Conservation (phyloP, 35 echinoderm and acorn worm genomes). For the Eucidaris tribuloides region DNA sequence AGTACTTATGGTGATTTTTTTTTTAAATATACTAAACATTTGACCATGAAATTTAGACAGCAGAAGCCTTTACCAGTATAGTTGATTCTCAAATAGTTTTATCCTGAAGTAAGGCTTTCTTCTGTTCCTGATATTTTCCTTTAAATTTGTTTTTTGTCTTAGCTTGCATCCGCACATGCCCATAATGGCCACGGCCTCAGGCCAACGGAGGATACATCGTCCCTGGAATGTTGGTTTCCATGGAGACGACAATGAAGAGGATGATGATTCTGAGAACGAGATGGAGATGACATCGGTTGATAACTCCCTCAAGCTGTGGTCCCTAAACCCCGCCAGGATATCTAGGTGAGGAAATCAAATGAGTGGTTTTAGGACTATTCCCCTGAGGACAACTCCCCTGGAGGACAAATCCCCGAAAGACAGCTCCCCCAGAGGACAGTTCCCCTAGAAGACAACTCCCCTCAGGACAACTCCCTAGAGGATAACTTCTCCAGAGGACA, state of each 20-base stretch:
- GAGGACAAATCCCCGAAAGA: no score
- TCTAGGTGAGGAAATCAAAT: no score
- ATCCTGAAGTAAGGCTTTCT: no score
- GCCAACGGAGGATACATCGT: constrained; percentile 53
- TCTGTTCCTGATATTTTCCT: not conserved
- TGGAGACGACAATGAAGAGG: constrained; percentile 30
- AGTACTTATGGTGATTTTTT: not conserved
- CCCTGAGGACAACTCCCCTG: no score
- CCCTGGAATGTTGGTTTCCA: constrained; percentile 7
- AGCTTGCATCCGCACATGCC: constrained; percentile 70
- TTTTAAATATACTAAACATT: not conserved
- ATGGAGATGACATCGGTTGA: not conserved
- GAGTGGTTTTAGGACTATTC: no score
- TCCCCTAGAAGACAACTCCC: no score
- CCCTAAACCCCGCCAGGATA: no score
- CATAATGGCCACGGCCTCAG: constrained; percentile 73
- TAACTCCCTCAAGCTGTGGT: constrained; percentile 32
- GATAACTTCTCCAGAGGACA: no score
- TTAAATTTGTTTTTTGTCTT: not conserved
- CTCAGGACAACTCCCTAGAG: no score
- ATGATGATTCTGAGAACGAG: not conserved
- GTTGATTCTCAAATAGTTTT: no score
- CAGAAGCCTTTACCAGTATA: not conserved
- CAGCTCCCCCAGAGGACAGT: no score
- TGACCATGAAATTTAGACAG: no score